These are phyloP conservation scores for Quadroppia sp. DNA, from an alignment of 2,888 invertebrate genomes.

Conservation along the genomic window DNA sequence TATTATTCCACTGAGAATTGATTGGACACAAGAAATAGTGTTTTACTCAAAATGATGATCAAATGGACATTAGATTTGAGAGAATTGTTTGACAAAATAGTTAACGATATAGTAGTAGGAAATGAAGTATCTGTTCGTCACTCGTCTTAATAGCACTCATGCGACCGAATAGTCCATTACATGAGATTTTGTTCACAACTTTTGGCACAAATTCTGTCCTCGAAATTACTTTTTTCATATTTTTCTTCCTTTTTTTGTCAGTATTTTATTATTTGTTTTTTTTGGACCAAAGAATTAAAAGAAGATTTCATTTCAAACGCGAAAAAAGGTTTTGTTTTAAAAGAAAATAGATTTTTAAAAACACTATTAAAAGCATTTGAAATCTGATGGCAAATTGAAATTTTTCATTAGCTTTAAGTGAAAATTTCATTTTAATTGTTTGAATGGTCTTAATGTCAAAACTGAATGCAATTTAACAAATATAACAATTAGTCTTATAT, in stretches of 20 bases:
- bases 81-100: slow-evolving; percentile 15
- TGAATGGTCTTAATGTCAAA: too few relatives aligned
- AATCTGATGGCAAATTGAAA: too few relatives aligned
- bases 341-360: too few relatives aligned
- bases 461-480: too few relatives aligned
- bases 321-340: too few relatives aligned
- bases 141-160: neutral
- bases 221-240: neutral
- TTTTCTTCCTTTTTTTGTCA: neutral
- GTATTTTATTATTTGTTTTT: too few relatives aligned
- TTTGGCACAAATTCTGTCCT: neutral
- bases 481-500: too few relatives aligned
- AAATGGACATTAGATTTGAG: slow-evolving; percentile 5
- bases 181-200: neutral
- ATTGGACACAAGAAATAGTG: neutral
- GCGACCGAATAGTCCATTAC: neutral
- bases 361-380: too few relatives aligned
- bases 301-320: too few relatives aligned
- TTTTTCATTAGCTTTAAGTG: too few relatives aligned
- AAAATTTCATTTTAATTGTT: too few relatives aligned
- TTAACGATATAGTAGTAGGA: slow-evolving; percentile 14
- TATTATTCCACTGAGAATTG: neutral
- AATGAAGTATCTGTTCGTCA: slow-evolving; percentile 1
- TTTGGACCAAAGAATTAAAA: too few relatives aligned
- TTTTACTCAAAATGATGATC: neutral